Evolutionary conservation across 2,888 invertebrate species (phyloP), one percentile per base, ranked within the genome.

Genomic region (Psococerastis gibbosa): DNA sequence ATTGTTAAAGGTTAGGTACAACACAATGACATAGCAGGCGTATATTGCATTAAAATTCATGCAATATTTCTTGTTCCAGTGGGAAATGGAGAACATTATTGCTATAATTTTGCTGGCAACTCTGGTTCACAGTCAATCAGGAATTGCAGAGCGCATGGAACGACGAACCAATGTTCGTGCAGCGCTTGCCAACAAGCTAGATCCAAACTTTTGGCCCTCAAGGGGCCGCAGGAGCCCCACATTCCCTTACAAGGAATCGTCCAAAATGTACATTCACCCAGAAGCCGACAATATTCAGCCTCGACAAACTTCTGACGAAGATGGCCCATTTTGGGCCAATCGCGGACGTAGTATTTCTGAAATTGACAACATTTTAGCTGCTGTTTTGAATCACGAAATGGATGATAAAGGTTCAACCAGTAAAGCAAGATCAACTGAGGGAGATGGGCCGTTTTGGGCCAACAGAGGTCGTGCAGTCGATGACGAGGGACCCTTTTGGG

Each of bases 141-240:
- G 11, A 11, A 11, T 9, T 11, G 27, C 27, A 11, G 8, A 27
- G 27, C 27, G 27, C 8, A 27, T 27, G 27, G 27, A 6, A 6
- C 27, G 27, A 33, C 23, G 52, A 6, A 49, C 47, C 23, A 49
- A 49, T 43, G 47, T 50, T 22, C 45, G 51, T 17, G 48, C 50
- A 5, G 49, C 50, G 43, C 49, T 51, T 9, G 45, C 33, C 22
- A 49, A 45, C 13, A 47, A 50, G 22, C 27, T 49, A 11, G 50
- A 50, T 38, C 50, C 51, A 9, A 48, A 48, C 22, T 52, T 52
- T 42, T 51, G 50, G 50, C 52, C 52, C 11, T 50, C 50, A 15
- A 34, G 52, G 22, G 52, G 51, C 1, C 48, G 51, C 1, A 42
- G 51, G 4, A 32, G 35, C 33, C n/a, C n/a, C n/a, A n/a, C n/a